Percentiles rank a stretch among this genome's conserved stretches.
phyloP scores from a whole-genome alignment of 2,113 vertebrate species.

The Tor tambroides region DNA sequence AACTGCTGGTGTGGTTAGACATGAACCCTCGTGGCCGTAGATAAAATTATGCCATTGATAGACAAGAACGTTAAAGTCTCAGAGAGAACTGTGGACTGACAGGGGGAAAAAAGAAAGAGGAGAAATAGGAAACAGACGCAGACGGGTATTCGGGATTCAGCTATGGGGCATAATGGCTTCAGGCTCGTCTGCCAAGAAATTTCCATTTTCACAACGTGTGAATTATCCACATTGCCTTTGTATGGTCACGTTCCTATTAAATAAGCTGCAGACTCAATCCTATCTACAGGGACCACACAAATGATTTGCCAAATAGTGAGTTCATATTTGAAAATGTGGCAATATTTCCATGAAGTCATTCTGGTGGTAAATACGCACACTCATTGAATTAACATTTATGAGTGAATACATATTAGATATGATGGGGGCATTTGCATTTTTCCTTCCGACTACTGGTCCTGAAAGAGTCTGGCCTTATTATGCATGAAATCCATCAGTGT shows the following conservation, averaged over 20 bases:
- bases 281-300: conserved; percentile 60
- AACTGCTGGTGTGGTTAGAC: neutral
- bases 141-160: conserved; percentile 67
- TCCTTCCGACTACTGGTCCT: neutral
- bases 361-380: conserved; percentile 21
- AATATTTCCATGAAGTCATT: conserved; percentile 43
- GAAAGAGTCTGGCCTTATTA: conserved; percentile 23
- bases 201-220: conserved; percentile 62
- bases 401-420: conserved; percentile 39
- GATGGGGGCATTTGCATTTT: conserved; percentile 24
- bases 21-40: neutral
- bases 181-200: conserved; percentile 55
- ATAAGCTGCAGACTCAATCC: conserved; percentile 53
- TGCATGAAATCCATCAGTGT: conserved; percentile 17
- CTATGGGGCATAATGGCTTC: conserved; percentile 60
- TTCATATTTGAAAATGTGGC: conserved; percentile 54
- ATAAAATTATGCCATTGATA: conserved; percentile 63
- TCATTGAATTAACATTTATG: conserved; percentile 48
- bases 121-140: conserved; percentile 61
- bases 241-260: conserved; percentile 62
- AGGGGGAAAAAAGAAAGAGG: neutral
- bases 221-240: conserved; percentile 65
- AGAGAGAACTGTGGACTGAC: conserved; percentile 49
- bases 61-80: conserved; percentile 57
- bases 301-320: conserved; percentile 55